Evolutionary conservation across 2,888 invertebrate species (phyloP), one percentile per base, ranked within the genome.

Genomic region (Cotesia congregata): DNA sequence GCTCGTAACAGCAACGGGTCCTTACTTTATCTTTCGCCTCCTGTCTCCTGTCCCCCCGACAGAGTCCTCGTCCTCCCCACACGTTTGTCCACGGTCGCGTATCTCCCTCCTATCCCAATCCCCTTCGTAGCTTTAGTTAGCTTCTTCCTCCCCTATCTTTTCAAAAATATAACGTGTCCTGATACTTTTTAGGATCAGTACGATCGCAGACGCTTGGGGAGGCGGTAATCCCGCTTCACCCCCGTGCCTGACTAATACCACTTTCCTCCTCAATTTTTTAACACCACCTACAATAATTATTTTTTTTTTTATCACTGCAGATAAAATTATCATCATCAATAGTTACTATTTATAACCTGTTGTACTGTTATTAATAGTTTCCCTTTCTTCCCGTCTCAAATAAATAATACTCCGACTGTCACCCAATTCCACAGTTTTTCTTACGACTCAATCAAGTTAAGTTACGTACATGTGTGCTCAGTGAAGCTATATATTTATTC

Each of bases 181-280:
- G 78, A 83, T 78, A 83, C 81, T 83, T 85, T 85, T 81, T 82
- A 80, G 83, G 79, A 82, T 82, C 84, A 85, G 85, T 84, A 80
- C 75, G 78, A 78, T 77, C 78, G 78, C 77, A 79, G 79, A 82
- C 81, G 81, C 75, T 78, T 81, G 79, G 78, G 82, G 81, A 82
- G 80, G 77, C 80, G 83, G 82, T 81, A 80, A 77, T 72, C 62
- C 62, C 67, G 65, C 39, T 12, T 69, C 62, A 69, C 41, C 41
- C 50, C 39, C 71, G 9, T 59, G 73, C 41, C 50, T 72, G 1
- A 12, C 17, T 17, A 4, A 39, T 65, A 64, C 20, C 41, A 30
- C 38, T 30, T 50, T 61, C 17, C 17, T n/a, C 68, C 30, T 67
- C 15, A 40, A 68, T 17, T 17, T 17, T 40, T 40, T 40, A 15